Conservation (phyloP, 2,113 vertebrate species). For the Microcebus murinus region DNA sequence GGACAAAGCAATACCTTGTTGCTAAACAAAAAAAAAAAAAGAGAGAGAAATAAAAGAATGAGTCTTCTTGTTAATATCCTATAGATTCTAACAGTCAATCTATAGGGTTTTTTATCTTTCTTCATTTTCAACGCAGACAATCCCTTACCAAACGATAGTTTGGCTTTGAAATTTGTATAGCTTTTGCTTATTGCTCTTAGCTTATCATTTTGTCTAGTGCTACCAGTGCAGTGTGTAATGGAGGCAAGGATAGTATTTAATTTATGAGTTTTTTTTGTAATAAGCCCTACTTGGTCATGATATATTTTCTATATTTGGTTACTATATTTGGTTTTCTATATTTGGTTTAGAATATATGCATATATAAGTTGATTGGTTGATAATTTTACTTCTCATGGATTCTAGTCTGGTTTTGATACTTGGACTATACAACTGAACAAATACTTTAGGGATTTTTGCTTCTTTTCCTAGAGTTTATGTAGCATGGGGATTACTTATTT, state of each 20-base stretch:
- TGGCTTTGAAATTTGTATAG: not conserved
- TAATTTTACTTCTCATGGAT: not conserved
- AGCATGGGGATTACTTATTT: not conserved
- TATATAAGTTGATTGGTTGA: not conserved
- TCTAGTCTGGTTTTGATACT: not conserved
- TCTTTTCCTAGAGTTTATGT: slow-evolving; percentile 12
- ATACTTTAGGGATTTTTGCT: not conserved
- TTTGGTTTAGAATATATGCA: not conserved
- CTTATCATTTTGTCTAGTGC: not conserved
- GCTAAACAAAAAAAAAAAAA: too few species aligned
- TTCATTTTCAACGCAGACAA: not conserved
- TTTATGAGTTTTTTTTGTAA: not conserved
- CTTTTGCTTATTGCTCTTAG: not conserved
- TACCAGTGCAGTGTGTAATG: not conserved
- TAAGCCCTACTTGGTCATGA: not conserved
- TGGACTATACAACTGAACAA: not conserved
- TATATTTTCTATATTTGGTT: not conserved
- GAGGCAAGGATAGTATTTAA: too few species aligned
- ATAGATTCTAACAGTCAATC: not conserved
- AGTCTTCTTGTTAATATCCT: not conserved
- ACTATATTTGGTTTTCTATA: not conserved
- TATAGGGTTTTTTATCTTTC: not conserved
- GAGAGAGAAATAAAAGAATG: not conserved
- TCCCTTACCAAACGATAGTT: not conserved
- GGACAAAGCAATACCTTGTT: too few species aligned